Evolutionary conservation across 2,888 invertebrate genomes (phyloP).

Genomic region (Ephialtes manifestator): DNA sequence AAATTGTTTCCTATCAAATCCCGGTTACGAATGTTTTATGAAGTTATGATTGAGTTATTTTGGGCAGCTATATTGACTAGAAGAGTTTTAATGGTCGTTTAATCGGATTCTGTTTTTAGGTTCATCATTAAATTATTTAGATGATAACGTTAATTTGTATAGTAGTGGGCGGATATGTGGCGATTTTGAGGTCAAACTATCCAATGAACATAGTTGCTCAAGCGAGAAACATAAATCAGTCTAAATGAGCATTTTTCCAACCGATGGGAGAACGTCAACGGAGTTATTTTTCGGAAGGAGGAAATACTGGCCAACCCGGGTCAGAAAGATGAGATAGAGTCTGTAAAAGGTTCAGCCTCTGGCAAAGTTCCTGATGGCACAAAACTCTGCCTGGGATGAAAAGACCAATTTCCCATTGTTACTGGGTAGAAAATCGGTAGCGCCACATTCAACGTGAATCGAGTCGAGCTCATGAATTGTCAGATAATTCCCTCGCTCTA

Average conservation of each 20-base stretch:
- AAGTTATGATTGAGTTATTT: no score
- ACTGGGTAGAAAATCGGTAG: no score
- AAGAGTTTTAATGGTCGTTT: no score
- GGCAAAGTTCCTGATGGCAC: conserved; percentile 70
- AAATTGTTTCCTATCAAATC: no score
- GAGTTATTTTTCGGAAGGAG: conserved; percentile 65
- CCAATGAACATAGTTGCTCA: conserved; percentile 77
- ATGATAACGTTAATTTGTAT: conserved; percentile 48
- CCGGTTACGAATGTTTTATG: no score
- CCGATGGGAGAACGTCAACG: conserved; percentile 78
- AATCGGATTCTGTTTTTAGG: conserved; percentile 4
- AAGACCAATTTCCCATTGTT: conserved; percentile 57
- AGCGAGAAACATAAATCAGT: conserved; percentile 75
- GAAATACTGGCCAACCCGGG: conserved; percentile 66
- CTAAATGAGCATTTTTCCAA: conserved; percentile 78
- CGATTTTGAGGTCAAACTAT: conserved; percentile 50
- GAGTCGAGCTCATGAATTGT: no score
- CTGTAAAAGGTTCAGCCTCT: conserved; percentile 63
- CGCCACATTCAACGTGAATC: conserved; percentile 63
- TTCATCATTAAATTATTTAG: conserved; percentile 27
- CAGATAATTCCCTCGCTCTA: no score
- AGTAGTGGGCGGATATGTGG: conserved; percentile 46
- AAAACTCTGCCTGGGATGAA: conserved; percentile 63
- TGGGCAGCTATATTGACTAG: no score
- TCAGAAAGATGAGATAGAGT: conserved; percentile 62